Evolutionary conservation across 2,797 vertebrate genomes (phyloP).

Genomic region (Hybognathus amarus): DNA sequence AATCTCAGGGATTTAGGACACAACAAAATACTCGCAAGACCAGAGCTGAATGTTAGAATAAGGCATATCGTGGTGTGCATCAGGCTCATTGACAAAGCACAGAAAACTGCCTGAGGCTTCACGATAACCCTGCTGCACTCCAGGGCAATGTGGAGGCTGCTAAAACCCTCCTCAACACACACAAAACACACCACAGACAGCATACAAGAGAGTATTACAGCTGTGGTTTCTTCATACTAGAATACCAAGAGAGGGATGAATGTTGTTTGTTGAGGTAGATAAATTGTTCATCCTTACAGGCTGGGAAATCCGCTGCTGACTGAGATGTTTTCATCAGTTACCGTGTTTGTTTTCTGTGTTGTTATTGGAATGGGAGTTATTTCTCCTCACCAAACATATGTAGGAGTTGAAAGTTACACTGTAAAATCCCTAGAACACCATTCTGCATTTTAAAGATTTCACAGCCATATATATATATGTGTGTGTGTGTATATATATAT

Average conservation of each 20-base stretch:
- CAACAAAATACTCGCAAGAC: not conserved
- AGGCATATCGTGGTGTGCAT: constrained; percentile 19
- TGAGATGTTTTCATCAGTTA: constrained; percentile 35
- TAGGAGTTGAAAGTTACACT: constrained; percentile 27
- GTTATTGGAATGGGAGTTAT: constrained; percentile 39
- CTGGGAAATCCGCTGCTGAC: constrained; percentile 17
- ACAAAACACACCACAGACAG: constrained; percentile 24
- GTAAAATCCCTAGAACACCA: constrained; percentile 19
- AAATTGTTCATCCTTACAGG: constrained; percentile 34
- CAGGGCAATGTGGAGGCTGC: constrained; percentile 8
- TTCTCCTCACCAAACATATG: constrained; percentile 38
- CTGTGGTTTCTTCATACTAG: constrained; percentile 17
- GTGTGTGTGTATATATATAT: not conserved
- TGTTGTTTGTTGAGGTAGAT: constrained; percentile 28
- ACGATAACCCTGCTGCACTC: constrained; percentile 26
- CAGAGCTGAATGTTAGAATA: constrained; percentile 22
- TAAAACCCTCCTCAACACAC: not conserved
- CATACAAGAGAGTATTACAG: not conserved
- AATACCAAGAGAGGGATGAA: constrained; percentile 40
- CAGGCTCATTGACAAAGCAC: constrained; percentile 37
- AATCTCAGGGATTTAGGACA: constrained; percentile 8
- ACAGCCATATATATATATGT: not conserved
- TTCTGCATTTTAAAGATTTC: constrained; percentile 28
- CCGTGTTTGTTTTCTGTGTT: constrained; percentile 44
- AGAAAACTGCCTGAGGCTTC: constrained; percentile 23